phyloP scores from a whole-genome alignment of 2,113 vertebrate genomes.

The Crotalus horridus region DNA sequence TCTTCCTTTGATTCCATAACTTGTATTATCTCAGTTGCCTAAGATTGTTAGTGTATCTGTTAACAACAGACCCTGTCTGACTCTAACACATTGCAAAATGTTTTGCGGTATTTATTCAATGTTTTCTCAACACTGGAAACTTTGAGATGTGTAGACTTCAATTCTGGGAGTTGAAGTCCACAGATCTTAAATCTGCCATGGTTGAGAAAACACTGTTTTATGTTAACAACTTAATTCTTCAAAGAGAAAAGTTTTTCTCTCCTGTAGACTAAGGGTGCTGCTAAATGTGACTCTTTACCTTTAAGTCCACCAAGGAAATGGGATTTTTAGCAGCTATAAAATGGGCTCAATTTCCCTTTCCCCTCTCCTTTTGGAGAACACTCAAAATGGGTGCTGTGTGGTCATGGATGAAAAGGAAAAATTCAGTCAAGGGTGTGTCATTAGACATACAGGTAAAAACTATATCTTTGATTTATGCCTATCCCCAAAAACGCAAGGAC shows the following conservation, averaged over 20 bases:
- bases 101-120: background rate
- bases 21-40: conserved; percentile 1
- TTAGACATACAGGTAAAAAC: background rate
- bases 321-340: background rate
- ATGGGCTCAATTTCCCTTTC: background rate
- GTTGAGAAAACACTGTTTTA: background rate
- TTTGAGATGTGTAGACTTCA: background rate
- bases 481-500: background rate
- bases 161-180: background rate
- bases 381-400: background rate
- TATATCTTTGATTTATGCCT: background rate
- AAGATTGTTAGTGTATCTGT: conserved; percentile 1
- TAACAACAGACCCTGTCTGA: background rate
- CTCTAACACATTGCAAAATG: conserved; percentile 4
- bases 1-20: background rate
- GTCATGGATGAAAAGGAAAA: background rate
- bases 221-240: background rate
- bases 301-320: background rate
- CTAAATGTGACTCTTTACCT: background rate
- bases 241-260: conserved; percentile 9
- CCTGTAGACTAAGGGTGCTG: background rate
- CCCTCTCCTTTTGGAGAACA: no score
- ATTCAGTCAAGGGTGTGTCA: background rate
- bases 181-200: background rate
- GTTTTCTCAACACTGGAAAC: background rate